phyloP scores from a whole-genome alignment of 2,888 invertebrate genomes.

The Ochropleura plecta region DNA sequence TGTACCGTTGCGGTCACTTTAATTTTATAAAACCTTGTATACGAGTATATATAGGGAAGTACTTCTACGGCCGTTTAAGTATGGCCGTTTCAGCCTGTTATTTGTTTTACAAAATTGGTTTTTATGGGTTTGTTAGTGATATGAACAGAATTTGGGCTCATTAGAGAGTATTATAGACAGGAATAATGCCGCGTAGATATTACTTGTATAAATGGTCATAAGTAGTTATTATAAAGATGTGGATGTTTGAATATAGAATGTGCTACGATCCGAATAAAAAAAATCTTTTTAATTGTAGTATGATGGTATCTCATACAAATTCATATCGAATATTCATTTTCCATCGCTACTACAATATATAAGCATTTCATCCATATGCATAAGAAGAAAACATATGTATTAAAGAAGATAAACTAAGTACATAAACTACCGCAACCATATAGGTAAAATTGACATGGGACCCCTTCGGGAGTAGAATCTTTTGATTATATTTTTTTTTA shows the following conservation, averaged over 20 bases:
- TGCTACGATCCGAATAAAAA: not conserved
- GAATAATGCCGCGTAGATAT: not conserved
- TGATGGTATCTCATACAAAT: no score
- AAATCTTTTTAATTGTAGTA: not conserved
- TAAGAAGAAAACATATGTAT: no score
- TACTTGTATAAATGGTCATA: not conserved
- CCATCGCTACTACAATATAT: no score
- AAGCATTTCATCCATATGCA: no score
- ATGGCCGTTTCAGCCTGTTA: conserved; percentile 20
- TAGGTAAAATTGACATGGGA: no score
- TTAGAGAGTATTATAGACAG: not conserved
- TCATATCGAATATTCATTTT: no score
- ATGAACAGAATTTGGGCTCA: not conserved
- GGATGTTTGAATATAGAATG: not conserved
- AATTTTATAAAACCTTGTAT: conserved; percentile 36
- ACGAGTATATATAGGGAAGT: conserved; percentile 25
- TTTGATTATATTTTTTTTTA: no score
- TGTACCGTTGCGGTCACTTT: conserved; percentile 16
- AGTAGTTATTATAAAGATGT: not conserved
- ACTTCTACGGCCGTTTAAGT: conserved; percentile 27
- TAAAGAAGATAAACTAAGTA: no score
- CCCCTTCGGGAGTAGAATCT: no score
- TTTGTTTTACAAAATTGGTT: conserved; percentile 45
- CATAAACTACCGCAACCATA: no score
- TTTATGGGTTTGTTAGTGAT: conserved; percentile 19